A percentile compares a stretch with the other conserved stretches of the same genome.
phyloP scores from a whole-genome alignment of 1,140 invertebrate species.

The Phocides pigmalion region DNA sequence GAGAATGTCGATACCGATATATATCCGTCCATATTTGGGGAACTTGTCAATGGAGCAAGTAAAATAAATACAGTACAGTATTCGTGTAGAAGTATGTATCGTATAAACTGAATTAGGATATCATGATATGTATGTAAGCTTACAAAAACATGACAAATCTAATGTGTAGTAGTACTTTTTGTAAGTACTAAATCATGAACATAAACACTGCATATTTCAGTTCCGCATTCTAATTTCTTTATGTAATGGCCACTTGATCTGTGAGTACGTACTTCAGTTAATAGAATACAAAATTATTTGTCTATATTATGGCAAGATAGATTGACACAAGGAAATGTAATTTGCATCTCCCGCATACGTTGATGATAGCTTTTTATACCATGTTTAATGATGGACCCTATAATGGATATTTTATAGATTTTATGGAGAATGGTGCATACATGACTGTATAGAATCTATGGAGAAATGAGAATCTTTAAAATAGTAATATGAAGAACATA shows the following conservation, averaged over 20 bases:
- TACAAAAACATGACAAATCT: not conserved
- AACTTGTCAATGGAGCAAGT: not conserved
- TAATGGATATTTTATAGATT: not conserved
- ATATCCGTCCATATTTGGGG: no score
- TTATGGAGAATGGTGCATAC: not conserved
- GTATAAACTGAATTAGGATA: no score
- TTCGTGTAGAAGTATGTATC: no score
- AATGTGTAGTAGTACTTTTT: not conserved
- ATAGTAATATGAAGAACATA: no score
- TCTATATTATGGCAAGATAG: not conserved
- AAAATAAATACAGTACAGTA: not conserved
- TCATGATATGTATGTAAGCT: not conserved
- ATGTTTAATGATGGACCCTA: conserved; percentile 1
- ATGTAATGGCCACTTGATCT: conserved; percentile 11
- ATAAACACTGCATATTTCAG: not conserved
- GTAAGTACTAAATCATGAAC: not conserved
- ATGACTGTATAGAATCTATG: no score
- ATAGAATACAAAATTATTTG: conserved; percentile 5
- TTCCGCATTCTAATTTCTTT: conserved; percentile 24
- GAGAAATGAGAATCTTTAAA: no score
- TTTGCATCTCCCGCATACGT: not conserved
- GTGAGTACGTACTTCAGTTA: conserved; percentile 2
- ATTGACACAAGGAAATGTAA: not conserved
- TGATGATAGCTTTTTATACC: conserved; percentile 7
- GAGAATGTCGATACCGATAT: not conserved